Evolutionary conservation across 2,797 vertebrate genomes (phyloP), one percentile per base, ranked within the genome.

Genomic region (Gobionotothen gibberifrons): DNA sequence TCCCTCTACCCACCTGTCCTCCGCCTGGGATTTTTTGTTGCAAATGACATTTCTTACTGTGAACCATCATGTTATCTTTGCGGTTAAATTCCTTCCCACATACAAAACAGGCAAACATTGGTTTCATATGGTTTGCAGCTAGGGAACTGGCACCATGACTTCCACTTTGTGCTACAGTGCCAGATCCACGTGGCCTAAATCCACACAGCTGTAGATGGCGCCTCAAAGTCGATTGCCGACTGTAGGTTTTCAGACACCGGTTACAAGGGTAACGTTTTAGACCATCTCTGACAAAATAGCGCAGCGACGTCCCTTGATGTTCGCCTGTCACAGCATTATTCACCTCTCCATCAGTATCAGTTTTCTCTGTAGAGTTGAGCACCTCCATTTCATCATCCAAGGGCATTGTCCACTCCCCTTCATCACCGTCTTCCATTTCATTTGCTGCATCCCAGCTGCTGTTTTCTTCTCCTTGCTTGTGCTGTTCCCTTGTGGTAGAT

Each of bases 121-220:
- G 90, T 72, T 84, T 90, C 3, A 72, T 44, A 13, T 59, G 84
- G 47, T 77, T 78, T 15, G 66, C 16, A 53, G 89, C 78, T 15
- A 75, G 54, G 3, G 69, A 21, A 13, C 61, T 10, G 11, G 39
- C 49, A 16, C 75, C 72, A 9, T 81, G 85, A 71, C 54, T 26
- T 64, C 15, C 86, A 47, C 22, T 81, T 51, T 74, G 87, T 13
- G 72, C 52, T 11, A 40, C 19, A 42, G 53, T 21, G 6, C 57
- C 81, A 8, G 69, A 55, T 19, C 65, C 82, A 13, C 69, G 78
- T 9, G 85, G 79, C 69, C 84, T 85, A 44, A 89, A 85, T 55
- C 93, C 79, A 89, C 96, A 92, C 9, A 94, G 81, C 42, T 89
- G 90, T n/a, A 95, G 89, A 73, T 97, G 95, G 5, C 94, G 92